A percentile compares a stretch with the other conserved stretches of the same genome.
Conservation (phyloP, 2,113 vertebrate species). For the Salvelinus namaycush region DNA sequence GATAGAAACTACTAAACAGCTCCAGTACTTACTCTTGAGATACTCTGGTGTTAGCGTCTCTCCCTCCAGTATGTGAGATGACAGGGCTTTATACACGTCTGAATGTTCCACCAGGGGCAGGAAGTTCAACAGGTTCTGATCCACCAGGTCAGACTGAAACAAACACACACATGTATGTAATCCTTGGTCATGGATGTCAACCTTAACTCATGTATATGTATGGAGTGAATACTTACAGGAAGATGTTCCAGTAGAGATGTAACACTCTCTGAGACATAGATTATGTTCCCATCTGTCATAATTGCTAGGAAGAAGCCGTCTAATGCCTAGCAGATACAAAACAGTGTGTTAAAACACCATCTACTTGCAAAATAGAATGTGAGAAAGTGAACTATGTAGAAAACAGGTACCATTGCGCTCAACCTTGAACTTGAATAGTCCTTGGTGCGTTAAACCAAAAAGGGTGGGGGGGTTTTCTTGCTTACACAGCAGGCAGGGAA, state of each 20-base stretch:
- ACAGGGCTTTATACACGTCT: conserved; percentile 93
- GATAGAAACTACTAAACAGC: too few species aligned
- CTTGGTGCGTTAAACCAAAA: too few species aligned
- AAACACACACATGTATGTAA: conserved; percentile 22
- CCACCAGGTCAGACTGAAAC: conserved; percentile 95
- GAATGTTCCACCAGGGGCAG: conserved; percentile 92
- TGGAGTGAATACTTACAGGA: conserved; percentile 84
- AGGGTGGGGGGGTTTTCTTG: too few species aligned
- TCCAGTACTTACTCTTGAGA: conserved; percentile 88
- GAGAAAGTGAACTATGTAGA: background rate
- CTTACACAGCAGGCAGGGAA: too few species aligned
- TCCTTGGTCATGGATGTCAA: background rate
- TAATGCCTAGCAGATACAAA: conserved; percentile 82
- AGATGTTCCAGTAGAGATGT: conserved; percentile 97
- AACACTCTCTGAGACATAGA: conserved; percentile 96
- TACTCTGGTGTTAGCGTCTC: conserved; percentile 89
- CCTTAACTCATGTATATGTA: background rate
- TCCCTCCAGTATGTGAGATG: conserved; percentile 88
- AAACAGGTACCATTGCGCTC: too few species aligned
- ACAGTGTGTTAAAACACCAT: background rate
- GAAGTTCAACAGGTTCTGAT: conserved; percentile 99
- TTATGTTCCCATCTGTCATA: conserved; percentile 98
- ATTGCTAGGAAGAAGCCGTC: conserved; percentile 99
- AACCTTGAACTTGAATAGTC: too few species aligned
- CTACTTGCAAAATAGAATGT: background rate